A percentile compares a stretch with the other conserved stretches of the same genome.
phyloP scores from a whole-genome alignment of 2,113 vertebrate species.

The Stegastes partitus region DNA sequence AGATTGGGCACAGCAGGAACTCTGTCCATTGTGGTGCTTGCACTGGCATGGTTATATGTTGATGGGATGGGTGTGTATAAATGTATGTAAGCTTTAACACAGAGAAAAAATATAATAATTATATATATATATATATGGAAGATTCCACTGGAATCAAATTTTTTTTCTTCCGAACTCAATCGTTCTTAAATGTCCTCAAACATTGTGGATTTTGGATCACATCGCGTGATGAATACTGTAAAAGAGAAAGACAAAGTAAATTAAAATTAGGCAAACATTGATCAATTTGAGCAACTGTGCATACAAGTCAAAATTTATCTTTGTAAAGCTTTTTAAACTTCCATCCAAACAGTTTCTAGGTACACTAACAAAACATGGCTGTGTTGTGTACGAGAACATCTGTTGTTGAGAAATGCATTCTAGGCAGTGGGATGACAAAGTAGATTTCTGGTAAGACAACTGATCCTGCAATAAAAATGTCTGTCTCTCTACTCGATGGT shows the following conservation, averaged over 20 bases:
- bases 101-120: slow-evolving; percentile 85
- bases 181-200: slow-evolving; percentile 94
- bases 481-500: neutral
- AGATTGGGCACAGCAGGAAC: slow-evolving; percentile 99
- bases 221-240: slow-evolving; percentile 95
- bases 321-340: too few species aligned
- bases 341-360: too few species aligned
- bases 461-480: neutral
- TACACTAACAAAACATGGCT: neutral
- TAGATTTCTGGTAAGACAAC: neutral
- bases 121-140: slow-evolving; percentile 85
- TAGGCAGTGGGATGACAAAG: slow-evolving; percentile 1
- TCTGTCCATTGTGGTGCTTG: slow-evolving; percentile 99
- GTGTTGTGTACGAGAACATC: neutral
- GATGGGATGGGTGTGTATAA: slow-evolving; percentile 80
- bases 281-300: neutral
- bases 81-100: slow-evolving; percentile 83
- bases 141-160: slow-evolving; percentile 99
- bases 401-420: neutral
- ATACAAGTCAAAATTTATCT: neutral
- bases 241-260: slow-evolving; percentile 69
- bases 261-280: slow-evolving; percentile 8
- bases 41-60: slow-evolving; percentile 95
- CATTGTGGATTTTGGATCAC: slow-evolving; percentile 95
- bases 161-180: slow-evolving; percentile 84